These are phyloP conservation scores for Phalacrocorax carbo DNA, from an alignment of 2,113 vertebrate species.

Conservation along the genomic window DNA sequence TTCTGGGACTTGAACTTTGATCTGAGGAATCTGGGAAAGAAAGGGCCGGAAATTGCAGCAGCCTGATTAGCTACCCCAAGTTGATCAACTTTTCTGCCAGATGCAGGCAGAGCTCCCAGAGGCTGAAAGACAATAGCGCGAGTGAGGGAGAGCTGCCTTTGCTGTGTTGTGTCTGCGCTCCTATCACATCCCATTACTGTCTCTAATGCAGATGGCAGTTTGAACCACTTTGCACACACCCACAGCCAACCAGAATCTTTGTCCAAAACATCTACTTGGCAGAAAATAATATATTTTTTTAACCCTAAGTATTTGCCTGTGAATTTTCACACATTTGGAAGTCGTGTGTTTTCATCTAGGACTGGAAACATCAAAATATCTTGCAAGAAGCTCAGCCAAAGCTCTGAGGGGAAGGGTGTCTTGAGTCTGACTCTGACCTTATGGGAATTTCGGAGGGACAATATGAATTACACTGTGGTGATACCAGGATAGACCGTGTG, in stretches of 20 bases:
- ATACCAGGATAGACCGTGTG: neutral
- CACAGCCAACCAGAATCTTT: neutral
- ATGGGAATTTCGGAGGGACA: neutral
- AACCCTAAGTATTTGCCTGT: neutral
- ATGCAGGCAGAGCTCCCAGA: constrained; percentile 51
- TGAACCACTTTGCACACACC: neutral
- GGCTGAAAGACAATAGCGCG: neutral
- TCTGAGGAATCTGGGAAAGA: constrained; percentile 71
- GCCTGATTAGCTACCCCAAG: constrained; percentile 70
- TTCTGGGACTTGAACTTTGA: constrained; percentile 69
- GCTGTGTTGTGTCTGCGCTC: neutral
- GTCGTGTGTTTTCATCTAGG: neutral
- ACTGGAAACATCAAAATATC: neutral
- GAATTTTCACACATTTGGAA: neutral
- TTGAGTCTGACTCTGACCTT: neutral
- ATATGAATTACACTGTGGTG: accelerated
- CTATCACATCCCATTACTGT: constrained; percentile 39
- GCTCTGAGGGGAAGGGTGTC: neutral
- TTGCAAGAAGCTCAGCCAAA: neutral
- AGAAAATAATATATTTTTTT: neutral
- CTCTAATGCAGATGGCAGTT: neutral
- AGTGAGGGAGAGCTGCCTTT: neutral
- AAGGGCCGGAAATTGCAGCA: constrained; percentile 70
- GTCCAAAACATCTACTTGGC: neutral
- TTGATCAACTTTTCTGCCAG: constrained; percentile 70